Evolutionary conservation across 1,140 invertebrate species (phyloP), one percentile per base, ranked within the genome.

Genomic region (Meloidogyne exigua): DNA sequence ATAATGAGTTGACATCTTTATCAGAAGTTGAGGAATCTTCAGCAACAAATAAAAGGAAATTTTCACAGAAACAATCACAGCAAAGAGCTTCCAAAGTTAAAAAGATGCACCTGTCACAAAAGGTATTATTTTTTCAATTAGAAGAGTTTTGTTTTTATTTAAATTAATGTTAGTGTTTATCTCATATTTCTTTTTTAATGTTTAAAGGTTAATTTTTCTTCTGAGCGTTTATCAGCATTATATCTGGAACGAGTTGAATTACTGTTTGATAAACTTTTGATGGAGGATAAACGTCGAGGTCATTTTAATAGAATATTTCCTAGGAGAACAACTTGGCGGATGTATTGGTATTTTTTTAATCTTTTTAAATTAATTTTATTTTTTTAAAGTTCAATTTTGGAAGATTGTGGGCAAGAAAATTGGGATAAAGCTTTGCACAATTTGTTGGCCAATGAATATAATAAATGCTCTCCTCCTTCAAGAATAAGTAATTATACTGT

Each of bases 241-340:
- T 82, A 75, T 76, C 68, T 79, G 39, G 65, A 72, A 15, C 73
- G 75, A 21, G 28, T 75, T 21, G 74, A 82, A 74, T 90, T 92
- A 75, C 91, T 94, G 67, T 89, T 95, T 26, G 90, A 92, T 15
- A 91, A 92, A 70, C 91, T 92, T 9, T 91, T 91, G 75, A 91
- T 92, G 21, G 94, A 97, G 88, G 93, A 94, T 87, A 90, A 91
- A 63, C 89, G 94, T 23, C 89, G 92, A 57, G 94, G 94, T 25
- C 94, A 94, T 70, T 97, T 94, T 89, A 92, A 95, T 44, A 89
- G 94, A 63, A 94, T 97, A 83, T 96, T 95, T 89, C 95, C 95
- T 21, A 92, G 93, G 32, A 62, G 93, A 95, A 85, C 92, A 92
- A 75, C 78, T 65, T 83, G 70, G 69, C 39, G 49, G 25, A 68